phyloP scores from a whole-genome alignment of 2,797 vertebrate species.

The Lacerta bilineata region DNA sequence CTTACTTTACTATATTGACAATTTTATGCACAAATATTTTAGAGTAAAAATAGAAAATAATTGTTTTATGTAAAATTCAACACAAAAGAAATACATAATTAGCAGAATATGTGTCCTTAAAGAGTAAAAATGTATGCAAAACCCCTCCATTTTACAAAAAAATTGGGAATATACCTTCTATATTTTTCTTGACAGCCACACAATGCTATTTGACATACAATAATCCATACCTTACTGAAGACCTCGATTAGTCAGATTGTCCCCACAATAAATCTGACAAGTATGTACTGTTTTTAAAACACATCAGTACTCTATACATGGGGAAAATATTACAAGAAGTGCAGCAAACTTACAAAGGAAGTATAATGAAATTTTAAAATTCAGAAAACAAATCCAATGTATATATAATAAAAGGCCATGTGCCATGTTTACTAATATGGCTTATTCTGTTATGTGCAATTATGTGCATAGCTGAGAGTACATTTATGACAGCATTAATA shows the following conservation, averaged over 20 bases:
- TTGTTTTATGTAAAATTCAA: constrained; percentile 80
- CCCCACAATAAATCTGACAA: constrained; percentile 64
- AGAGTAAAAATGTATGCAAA: constrained; percentile 85
- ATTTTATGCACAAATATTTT: constrained; percentile 85
- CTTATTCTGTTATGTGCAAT: not conserved
- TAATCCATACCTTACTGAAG: constrained; percentile 76
- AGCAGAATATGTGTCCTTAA: constrained; percentile 83
- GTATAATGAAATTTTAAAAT: constrained; percentile 43
- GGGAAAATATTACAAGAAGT: constrained; percentile 63
- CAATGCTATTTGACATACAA: constrained; percentile 71
- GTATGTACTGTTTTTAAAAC: constrained; percentile 65
- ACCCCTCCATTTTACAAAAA: constrained; percentile 83
- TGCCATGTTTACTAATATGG: constrained; percentile 39
- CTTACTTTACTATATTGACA: constrained; percentile 84
- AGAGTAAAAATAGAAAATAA: constrained; percentile 86
- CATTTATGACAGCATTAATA: constrained; percentile 33
- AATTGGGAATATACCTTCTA: constrained; percentile 68
- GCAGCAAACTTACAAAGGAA: constrained; percentile 64
- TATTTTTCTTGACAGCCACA: constrained; percentile 75
- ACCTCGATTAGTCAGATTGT: constrained; percentile 76
- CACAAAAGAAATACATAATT: constrained; percentile 80
- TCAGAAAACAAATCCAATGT: constrained; percentile 44
- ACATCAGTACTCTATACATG: constrained; percentile 64
- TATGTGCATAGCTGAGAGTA: constrained; percentile 7
- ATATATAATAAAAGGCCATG: constrained; percentile 53